These are phyloP conservation scores for Sicus ferrugineus DNA, from an alignment of 2,888 invertebrate species.

Conservation along the genomic window DNA sequence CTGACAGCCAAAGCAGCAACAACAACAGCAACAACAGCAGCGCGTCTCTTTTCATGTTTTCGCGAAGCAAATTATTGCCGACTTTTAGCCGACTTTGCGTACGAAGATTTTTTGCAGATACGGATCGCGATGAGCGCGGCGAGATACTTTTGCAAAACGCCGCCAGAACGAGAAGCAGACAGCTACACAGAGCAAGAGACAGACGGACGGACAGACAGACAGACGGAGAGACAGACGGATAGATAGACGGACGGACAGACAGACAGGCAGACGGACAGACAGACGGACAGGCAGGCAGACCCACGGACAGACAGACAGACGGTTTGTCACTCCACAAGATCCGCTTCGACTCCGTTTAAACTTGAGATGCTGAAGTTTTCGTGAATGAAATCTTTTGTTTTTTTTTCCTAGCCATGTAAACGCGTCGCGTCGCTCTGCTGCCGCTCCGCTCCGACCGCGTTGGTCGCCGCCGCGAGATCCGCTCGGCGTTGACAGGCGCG, in stretches of 20 bases:
- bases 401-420: neutral
- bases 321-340: too few relatives aligned
- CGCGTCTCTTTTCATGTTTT: neutral
- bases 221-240: constrained; percentile 11
- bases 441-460: neutral
- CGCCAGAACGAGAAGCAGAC: constrained; percentile 5
- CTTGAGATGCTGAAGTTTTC: neutral
- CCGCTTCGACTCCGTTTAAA: too few relatives aligned
- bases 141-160: constrained; percentile 40
- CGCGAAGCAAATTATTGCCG: constrained; percentile 50
- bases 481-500: constrained; percentile 22
- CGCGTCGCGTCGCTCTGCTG: neutral
- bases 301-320: too few relatives aligned
- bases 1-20: constrained; percentile 6
- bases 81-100: constrained; percentile 50
- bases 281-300: too few relatives aligned
- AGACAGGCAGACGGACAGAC: neutral
- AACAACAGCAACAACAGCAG: neutral
- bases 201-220: neutral
- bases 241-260: neutral
- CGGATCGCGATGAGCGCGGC: constrained; percentile 42
- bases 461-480: constrained; percentile 25
- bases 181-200: neutral
- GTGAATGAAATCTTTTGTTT: constrained; percentile 23
- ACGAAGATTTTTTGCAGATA: constrained; percentile 47